These are phyloP conservation scores for Thaumetopoea pityocampa DNA, from an alignment of 1,140 invertebrate species.

Conservation along the genomic window DNA sequence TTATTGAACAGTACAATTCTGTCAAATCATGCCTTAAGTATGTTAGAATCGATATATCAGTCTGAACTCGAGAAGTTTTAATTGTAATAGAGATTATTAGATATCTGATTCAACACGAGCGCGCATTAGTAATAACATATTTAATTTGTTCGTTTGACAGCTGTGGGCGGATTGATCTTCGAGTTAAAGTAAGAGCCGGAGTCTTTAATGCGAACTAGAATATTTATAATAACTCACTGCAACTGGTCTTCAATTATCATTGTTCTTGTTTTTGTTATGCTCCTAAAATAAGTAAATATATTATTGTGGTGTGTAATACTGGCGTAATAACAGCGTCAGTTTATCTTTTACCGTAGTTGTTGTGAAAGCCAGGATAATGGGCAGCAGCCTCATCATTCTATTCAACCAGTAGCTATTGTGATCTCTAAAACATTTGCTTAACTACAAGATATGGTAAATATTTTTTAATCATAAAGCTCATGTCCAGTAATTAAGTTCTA, in stretches of 20 bases:
- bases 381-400: too few relatives aligned
- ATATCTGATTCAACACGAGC: constrained; percentile 60
- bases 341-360: too few relatives aligned
- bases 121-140: constrained; percentile 71
- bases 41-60: constrained; percentile 13
- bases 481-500: too few relatives aligned
- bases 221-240: constrained; percentile 32
- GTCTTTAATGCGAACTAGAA: constrained; percentile 48
- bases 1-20: constrained; percentile 34
- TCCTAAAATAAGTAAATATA: too few relatives aligned
- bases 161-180: constrained; percentile 56
- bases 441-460: too few relatives aligned
- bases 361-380: too few relatives aligned
- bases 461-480: too few relatives aligned
- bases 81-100: constrained; percentile 67
- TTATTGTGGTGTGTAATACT: too few relatives aligned
- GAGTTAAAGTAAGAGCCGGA: constrained; percentile 35
- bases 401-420: too few relatives aligned
- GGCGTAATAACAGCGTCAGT: too few relatives aligned
- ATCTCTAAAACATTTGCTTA: too few relatives aligned
- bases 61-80: constrained; percentile 51
- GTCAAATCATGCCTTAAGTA: constrained; percentile 39
- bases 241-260: constrained; percentile 34
- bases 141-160: constrained; percentile 69
- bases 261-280: constrained; percentile 27